Conservation (phyloP, 2,888 invertebrate species). For the Tupiocoris notatus region DNA sequence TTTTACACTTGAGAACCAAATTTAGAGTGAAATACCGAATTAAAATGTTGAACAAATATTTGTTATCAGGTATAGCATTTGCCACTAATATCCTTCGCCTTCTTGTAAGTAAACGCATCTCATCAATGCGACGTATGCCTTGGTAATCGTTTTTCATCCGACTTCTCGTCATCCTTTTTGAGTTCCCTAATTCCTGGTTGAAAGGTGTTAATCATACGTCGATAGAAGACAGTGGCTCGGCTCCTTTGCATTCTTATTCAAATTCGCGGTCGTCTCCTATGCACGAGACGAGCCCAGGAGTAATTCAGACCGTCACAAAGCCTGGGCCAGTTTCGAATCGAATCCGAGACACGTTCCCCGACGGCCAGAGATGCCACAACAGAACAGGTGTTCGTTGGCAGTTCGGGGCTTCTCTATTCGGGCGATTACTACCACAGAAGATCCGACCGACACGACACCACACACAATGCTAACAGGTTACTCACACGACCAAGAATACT, state of each 20-base stretch:
- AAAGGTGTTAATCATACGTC: neutral
- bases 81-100: too few relatives aligned
- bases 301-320: neutral
- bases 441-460: neutral
- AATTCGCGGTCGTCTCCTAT: neutral
- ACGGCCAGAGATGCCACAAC: neutral
- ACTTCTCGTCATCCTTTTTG: neutral
- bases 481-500: neutral
- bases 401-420: too few relatives aligned
- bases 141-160: neutral
- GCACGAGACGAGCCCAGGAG: too few relatives aligned
- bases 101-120: too few relatives aligned
- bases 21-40: too few relatives aligned
- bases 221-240: neutral
- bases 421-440: neutral
- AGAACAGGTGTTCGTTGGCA: neutral
- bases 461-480: neutral
- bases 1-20: too few relatives aligned
- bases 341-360: slow-evolving; percentile 14
- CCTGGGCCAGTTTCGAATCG: neutral
- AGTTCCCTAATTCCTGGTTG: neutral
- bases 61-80: too few relatives aligned
- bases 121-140: too few relatives aligned
- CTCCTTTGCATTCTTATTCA: neutral
- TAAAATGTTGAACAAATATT: too few relatives aligned